Conservation (phyloP, 2,797 vertebrate species). For the Smutsia temminckii region DNA sequence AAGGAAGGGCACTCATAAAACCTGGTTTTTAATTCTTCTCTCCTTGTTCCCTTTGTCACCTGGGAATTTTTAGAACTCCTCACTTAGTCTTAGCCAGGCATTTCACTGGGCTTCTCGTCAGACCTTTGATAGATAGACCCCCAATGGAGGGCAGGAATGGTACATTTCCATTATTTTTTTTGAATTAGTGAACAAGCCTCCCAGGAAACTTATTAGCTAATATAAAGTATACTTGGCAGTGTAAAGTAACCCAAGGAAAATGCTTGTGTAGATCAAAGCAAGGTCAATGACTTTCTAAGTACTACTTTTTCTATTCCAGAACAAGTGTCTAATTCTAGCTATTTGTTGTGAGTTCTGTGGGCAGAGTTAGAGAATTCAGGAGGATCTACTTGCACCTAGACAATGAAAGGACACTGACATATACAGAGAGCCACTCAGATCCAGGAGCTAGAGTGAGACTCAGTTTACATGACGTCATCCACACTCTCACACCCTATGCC, state of each 20-base stretch:
- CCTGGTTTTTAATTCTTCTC: neutral
- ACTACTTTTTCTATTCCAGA: neutral
- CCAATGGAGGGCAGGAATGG: neutral
- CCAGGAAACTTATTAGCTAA: neutral
- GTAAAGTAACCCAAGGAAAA: neutral
- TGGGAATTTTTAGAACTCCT: neutral
- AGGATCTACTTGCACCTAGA: neutral
- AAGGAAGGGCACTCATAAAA: neutral
- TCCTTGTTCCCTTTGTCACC: neutral
- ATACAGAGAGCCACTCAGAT: neutral
- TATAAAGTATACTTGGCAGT: neutral
- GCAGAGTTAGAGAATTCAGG: neutral
- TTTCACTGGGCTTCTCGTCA: neutral
- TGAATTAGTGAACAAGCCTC: neutral
- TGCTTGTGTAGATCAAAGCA: neutral
- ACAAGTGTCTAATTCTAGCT: neutral
- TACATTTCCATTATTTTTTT: neutral
- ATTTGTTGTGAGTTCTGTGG: neutral
- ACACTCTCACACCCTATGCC: rapidly evolving
- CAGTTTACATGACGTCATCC: neutral
- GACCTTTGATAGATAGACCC: neutral
- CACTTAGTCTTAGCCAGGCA: neutral
- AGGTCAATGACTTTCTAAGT: neutral
- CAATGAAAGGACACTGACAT: neutral
- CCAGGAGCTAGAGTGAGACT: neutral